Evolutionary conservation across 2,797 vertebrate species (phyloP).

Genomic region (Myotis myotis): DNA sequence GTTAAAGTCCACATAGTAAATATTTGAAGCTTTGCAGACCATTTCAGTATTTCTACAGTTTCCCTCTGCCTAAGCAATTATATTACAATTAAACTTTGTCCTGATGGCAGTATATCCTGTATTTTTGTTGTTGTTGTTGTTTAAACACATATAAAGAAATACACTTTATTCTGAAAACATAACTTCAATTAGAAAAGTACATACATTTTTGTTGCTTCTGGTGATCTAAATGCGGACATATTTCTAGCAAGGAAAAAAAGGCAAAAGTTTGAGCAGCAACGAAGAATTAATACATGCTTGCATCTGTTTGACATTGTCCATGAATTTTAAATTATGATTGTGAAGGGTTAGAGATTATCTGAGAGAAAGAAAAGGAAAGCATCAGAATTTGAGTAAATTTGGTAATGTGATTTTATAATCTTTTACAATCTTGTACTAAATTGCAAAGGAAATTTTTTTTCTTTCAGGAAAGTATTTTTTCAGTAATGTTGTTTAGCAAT

Average conservation of each 20-base stretch:
- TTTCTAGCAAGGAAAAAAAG: conserved; percentile 48
- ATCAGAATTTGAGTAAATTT: conserved; percentile 8
- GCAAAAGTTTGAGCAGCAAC: neutral
- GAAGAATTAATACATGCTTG: neutral
- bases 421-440: neutral
- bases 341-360: neutral
- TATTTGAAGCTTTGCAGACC: neutral
- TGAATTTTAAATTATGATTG: conserved; percentile 10
- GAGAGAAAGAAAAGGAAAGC: conserved; percentile 21
- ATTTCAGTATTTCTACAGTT: neutral
- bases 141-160: neutral
- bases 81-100: neutral
- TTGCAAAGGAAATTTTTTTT: neutral
- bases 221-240: neutral
- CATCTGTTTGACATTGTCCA: neutral
- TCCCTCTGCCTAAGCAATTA: neutral
- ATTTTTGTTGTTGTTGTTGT: neutral
- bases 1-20: neutral
- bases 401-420: neutral
- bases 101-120: neutral
- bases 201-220: conserved; percentile 46
- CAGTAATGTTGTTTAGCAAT: conserved; percentile 18
- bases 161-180: neutral
- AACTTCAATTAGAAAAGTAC: conserved; percentile 43
- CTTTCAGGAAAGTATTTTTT: neutral